A percentile compares a stretch with the other conserved stretches of the same genome.
Evolutionary conservation across 2,113 vertebrate species (phyloP).

Genomic region (Saccopteryx leptura): DNA sequence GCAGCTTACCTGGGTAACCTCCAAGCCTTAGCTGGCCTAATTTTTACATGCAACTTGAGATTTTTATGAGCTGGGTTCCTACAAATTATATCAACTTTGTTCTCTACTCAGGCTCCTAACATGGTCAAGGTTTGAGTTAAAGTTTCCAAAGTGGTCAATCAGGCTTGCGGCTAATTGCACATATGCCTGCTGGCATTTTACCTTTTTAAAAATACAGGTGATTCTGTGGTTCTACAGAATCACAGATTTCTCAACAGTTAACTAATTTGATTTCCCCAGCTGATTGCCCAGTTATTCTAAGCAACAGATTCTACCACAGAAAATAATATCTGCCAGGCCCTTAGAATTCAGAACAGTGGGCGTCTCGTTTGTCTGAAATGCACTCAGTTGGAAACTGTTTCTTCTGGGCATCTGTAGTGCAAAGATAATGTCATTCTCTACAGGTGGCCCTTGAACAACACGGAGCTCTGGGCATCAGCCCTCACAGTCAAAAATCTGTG

Average conservation of each 20-base stretch:
- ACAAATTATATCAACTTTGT: background rate
- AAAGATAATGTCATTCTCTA: background rate
- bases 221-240: conserved; percentile 20
- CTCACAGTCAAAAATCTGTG: background rate
- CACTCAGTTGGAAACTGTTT: background rate
- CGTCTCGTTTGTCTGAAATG: conserved; percentile 20
- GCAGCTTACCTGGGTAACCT: background rate
- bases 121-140: background rate
- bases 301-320: background rate
- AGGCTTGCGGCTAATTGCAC: background rate
- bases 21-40: background rate
- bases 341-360: background rate
- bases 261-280: conserved; percentile 12
- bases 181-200: background rate
- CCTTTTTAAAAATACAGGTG: background rate
- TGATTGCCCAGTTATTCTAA: conserved; percentile 16
- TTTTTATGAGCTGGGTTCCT: background rate
- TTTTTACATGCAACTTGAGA: background rate
- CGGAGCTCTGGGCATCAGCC: background rate
- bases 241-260: background rate
- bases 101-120: background rate
- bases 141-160: background rate
- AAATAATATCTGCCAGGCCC: conserved; percentile 12
- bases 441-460: background rate
- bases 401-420: background rate